phyloP scores from a whole-genome alignment of 2,113 vertebrate genomes.

The Ploceus nigricollis region DNA sequence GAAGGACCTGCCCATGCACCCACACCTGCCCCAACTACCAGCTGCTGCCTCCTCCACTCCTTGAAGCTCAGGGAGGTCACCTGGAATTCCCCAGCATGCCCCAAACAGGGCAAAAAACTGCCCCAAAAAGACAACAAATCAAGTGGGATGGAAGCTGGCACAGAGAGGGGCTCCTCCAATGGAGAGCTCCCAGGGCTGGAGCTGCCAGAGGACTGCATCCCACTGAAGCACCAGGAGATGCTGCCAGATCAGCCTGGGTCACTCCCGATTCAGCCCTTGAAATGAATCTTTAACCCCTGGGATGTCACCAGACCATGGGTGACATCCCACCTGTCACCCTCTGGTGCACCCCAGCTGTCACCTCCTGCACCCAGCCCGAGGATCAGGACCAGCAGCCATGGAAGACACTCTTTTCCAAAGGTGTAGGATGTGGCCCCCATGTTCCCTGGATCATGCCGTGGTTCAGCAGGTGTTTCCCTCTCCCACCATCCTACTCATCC shows the following conservation, averaged over 20 bases:
- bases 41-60: not conserved
- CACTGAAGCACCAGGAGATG: not conserved
- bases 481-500: not conserved
- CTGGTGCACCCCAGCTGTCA: not conserved
- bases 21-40: not conserved
- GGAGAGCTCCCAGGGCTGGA: fast-evolving
- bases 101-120: not conserved
- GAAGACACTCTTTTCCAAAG: not conserved
- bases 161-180: fast-evolving
- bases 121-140: not conserved
- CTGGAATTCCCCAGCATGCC: not conserved
- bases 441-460: fast-evolving
- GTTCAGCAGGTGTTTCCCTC: not conserved
- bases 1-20: not conserved
- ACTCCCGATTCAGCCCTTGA: fast-evolving
- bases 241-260: not conserved
- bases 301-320: not conserved
- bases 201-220: not conserved
- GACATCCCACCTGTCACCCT: not conserved
- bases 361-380: not conserved
- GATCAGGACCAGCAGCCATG: not conserved
- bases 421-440: fast-evolving
- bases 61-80: fast-evolving
- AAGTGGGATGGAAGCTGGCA: fast-evolving
- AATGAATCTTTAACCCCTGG: not conserved